Evolutionary conservation across 2,888 invertebrate genomes (phyloP).

Genomic region (Masnerella sp.): DNA sequence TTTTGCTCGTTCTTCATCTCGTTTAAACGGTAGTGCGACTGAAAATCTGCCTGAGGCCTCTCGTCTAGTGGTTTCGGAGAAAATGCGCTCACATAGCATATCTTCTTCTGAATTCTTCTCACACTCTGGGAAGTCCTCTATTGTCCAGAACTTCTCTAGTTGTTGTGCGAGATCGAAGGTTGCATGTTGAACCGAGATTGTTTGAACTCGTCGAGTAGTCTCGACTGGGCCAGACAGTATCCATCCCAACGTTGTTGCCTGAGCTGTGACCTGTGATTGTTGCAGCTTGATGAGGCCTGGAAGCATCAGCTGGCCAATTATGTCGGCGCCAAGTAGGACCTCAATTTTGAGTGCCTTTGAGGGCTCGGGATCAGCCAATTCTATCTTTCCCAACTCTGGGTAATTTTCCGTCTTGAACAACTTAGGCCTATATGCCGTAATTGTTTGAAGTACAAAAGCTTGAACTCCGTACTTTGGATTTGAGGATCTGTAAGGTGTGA

Average conservation of each 20-base stretch:
- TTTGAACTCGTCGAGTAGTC: neutral
- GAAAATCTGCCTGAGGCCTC: neutral
- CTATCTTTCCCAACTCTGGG: neutral
- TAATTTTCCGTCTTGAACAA: neutral
- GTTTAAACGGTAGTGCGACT: neutral
- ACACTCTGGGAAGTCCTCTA: conserved; percentile 4
- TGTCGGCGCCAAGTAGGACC: conserved; percentile 5
- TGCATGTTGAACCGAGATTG: conserved; percentile 3
- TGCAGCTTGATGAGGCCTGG: neutral
- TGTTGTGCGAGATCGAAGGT: neutral
- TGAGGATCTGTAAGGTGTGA: neutral
- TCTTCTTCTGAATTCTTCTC: neutral
- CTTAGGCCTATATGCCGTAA: conserved; percentile 16
- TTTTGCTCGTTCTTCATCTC: neutral
- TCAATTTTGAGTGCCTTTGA: neutral
- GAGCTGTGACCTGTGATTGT: conserved; percentile 5
- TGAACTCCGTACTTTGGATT: neutral
- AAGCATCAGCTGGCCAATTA: neutral
- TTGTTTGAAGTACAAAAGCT: conserved; percentile 8
- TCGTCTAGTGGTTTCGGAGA: neutral
- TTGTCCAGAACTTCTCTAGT: conserved; percentile 5
- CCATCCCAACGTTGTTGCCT: conserved; percentile 13
- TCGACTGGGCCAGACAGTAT: conserved; percentile 14
- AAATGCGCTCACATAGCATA: neutral
- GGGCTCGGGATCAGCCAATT: conserved; percentile 6